Conservation (phyloP, 2,113 vertebrate genomes). For the Heteronetta atricapilla region DNA sequence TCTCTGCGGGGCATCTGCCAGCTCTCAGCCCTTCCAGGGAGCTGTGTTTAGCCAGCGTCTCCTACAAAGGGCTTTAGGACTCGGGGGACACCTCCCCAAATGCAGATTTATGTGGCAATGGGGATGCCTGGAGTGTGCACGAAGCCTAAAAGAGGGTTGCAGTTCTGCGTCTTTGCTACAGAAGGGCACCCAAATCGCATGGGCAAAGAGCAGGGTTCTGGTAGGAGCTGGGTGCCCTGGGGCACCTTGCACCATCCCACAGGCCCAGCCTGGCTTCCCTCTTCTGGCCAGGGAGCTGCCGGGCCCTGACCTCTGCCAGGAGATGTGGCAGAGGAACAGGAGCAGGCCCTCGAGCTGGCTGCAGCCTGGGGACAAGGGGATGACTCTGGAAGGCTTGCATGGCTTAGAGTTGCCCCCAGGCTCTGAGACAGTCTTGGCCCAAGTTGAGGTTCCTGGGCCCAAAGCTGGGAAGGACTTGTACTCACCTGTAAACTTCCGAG, state of each 20-base stretch:
- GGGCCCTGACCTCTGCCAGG: fast-evolving
- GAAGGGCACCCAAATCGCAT: neutral
- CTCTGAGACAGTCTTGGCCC: neutral
- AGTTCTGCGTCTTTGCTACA: neutral
- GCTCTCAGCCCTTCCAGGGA: neutral
- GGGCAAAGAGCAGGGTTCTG: neutral
- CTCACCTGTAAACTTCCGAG: neutral
- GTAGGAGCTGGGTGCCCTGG: neutral
- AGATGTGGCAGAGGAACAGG: too few species aligned
- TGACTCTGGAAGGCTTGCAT: neutral
- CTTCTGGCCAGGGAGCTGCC: neutral
- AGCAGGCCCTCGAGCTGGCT: too few species aligned
- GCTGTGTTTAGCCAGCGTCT: neutral
- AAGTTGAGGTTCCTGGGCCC: neutral
- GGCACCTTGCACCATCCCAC: neutral
- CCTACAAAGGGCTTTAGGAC: neutral
- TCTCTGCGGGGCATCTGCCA: neutral
- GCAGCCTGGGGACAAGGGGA: neutral
- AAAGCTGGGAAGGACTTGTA: neutral
- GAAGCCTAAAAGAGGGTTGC: neutral
- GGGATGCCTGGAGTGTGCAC: neutral
- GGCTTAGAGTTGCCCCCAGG: neutral
- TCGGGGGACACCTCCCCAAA: too few species aligned
- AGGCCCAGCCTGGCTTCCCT: neutral
- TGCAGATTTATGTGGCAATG: neutral